Base-by-base conservation (phyloP, 2,113 vertebrate genomes). In the Equus quagga region DNA sequence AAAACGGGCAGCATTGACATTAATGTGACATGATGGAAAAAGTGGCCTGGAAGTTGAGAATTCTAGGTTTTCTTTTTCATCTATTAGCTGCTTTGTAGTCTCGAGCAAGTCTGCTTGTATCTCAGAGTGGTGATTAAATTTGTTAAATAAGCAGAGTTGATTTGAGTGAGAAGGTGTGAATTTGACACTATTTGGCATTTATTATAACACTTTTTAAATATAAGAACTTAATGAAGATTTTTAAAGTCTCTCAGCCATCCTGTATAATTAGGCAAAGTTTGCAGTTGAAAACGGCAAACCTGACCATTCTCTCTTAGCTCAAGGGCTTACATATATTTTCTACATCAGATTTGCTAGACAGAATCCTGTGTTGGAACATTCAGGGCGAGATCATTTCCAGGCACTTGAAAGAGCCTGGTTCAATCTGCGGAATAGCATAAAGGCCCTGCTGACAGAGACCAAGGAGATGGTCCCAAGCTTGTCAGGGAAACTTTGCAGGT, bases 361-460 rank as follows among this genome's bases (percentile, higher is more conserved):
- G 12, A 90, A n/a, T 7, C 15, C 11, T 44, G 1, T 58, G 14
- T 64, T 2, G 1, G 58, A 54, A 56, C n/a, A 51, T 67, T 44
- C 6, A 24, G 26, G 13, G 44, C 79, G 41, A 83, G 36, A 64
- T 5, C 75, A 88, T 60, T 83, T 93, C 26, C 17, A 51, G 14
- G 31, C n/a, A 86, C 26, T 51, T 91, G 69, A 46, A 80, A 60
- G n/a, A 1, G 6, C n/a, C 5, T 83, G 8, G 21, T 51, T 87
- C 54, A 44, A 33, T 76, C 46, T 83, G 17, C 54, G 5, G 18
- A 58, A 85, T 41, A 64, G 41, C 28, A 46, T 44, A 51, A 58
- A 89, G 17, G 8, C 8, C 24, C 3, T 17, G 0, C 7, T n/a
- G 2, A 2, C 33, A 54, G 8, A 60, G 8, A 41, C n/a, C 14